Percentiles rank a stretch among this genome's conserved stretches.
Evolutionary conservation across 2,797 vertebrate species (phyloP).

Genomic region (Monodelphis domestica): DNA sequence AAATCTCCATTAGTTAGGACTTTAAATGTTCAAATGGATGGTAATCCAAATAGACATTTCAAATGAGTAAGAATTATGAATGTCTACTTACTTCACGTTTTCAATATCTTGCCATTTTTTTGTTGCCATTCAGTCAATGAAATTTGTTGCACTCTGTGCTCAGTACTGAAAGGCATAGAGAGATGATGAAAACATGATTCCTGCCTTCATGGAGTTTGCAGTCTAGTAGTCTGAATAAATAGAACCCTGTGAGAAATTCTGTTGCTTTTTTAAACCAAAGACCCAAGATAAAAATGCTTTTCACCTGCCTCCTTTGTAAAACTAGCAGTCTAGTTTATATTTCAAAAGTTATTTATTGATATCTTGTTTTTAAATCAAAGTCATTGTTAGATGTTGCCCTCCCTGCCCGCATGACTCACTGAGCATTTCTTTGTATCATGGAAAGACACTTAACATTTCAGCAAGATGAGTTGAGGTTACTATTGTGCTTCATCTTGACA

Average conservation of each 20-base stretch:
- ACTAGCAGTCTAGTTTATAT: slow-evolving; percentile 29
- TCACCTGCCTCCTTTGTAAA: slow-evolving; percentile 15
- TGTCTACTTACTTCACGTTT: not conserved
- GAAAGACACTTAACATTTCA: not conserved
- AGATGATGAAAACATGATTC: not conserved
- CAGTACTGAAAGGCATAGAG: not conserved
- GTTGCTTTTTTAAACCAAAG: slow-evolving; percentile 12
- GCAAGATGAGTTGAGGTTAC: not conserved
- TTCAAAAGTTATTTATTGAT: slow-evolving; percentile 12
- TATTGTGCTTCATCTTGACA: not conserved
- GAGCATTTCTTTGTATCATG: not conserved
- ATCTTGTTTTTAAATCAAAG: not conserved
- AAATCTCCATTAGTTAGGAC: not conserved
- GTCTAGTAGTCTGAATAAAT: not conserved
- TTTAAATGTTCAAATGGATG: slow-evolving; percentile 19
- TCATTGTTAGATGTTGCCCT: not conserved
- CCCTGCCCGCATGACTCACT: not conserved
- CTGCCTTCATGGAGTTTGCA: not conserved
- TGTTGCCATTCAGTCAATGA: not conserved
- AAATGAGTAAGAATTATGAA: slow-evolving; percentile 30
- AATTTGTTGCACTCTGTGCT: not conserved
- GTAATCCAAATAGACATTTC: not conserved
- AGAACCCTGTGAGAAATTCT: not conserved
- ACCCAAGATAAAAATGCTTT: not conserved
- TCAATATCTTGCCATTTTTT: not conserved